These are phyloP conservation scores for Heliangelus exortis DNA, from an alignment of 2,797 vertebrate species.

Conservation along the genomic window DNA sequence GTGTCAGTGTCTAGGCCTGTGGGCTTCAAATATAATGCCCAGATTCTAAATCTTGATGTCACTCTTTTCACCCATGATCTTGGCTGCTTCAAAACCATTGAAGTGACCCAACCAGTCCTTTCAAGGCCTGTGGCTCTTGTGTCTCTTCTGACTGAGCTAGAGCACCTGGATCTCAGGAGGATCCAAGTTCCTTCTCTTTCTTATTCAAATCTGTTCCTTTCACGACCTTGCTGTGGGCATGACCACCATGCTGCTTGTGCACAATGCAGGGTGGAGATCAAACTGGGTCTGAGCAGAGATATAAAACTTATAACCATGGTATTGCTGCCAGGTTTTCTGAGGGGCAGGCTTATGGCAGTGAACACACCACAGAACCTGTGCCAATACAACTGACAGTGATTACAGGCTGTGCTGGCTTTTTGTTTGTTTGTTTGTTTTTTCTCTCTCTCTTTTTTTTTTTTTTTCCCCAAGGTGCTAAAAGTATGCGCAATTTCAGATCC, in stretches of 20 bases:
- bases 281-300: not conserved
- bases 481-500: not conserved
- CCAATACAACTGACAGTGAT: not conserved
- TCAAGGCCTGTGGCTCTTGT: not conserved
- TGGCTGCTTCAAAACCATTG: not conserved
- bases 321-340: not conserved
- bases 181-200: not conserved
- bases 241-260: fast-evolving
- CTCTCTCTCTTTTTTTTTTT: not conserved
- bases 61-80: not conserved
- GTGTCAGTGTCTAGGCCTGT: not conserved
- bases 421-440: no score
- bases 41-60: not conserved
- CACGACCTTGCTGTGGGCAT: fast-evolving
- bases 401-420: not conserved
- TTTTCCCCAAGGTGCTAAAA: not conserved
- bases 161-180: fast-evolving
- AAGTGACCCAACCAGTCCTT: fast-evolving
- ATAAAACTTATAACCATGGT: not conserved
- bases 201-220: not conserved
- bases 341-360: not conserved
- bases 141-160: not conserved
- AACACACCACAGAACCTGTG: not conserved
- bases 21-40: not conserved
- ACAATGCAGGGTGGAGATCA: fast-evolving